Evolutionary conservation across 1,140 invertebrate genomes (phyloP).

Genomic region (Zelostemma sp.): DNA sequence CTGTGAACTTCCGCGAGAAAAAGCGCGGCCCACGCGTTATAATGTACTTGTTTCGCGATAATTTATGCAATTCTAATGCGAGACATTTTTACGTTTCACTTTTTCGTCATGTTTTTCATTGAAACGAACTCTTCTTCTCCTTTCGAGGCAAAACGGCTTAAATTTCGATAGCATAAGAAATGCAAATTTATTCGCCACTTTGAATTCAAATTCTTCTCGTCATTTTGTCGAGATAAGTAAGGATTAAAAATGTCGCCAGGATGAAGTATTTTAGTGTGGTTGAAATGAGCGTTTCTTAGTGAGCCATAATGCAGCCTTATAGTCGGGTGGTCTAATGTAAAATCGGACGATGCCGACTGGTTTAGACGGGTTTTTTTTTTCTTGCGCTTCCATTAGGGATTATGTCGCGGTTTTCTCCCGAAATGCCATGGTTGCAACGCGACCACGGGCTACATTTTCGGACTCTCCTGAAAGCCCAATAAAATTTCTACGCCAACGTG

Average conservation of each 20-base stretch:
- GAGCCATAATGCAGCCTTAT: conserved; percentile 6
- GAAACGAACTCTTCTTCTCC: neutral
- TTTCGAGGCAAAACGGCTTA: conserved; percentile 11
- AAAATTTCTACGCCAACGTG: conserved; percentile 22
- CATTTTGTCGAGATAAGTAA: too few relatives aligned
- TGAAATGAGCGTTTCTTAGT: neutral
- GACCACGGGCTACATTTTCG: conserved; percentile 30
- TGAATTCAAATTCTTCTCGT: too few relatives aligned
- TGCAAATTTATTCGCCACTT: too few relatives aligned
- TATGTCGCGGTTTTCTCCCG: conserved; percentile 38
- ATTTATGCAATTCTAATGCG: conserved; percentile 8
- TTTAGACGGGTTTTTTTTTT: conserved; percentile 9
- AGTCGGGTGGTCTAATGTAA: conserved; percentile 6
- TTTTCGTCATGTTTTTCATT: neutral
- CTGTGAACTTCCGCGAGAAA: conserved; percentile 21
- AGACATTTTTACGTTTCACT: neutral
- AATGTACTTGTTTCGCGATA: conserved; percentile 3
- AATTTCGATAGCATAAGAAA: neutral
- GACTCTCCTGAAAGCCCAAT: conserved; percentile 20
- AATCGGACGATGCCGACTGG: conserved; percentile 2
- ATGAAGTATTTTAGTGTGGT: neutral
- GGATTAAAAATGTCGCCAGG: neutral
- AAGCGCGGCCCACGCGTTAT: neutral
- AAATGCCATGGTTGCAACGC: conserved; percentile 18
- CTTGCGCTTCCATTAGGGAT: conserved; percentile 31